Evolutionary conservation across 2,888 invertebrate species (phyloP).

Genomic region (Escarpia spicata): DNA sequence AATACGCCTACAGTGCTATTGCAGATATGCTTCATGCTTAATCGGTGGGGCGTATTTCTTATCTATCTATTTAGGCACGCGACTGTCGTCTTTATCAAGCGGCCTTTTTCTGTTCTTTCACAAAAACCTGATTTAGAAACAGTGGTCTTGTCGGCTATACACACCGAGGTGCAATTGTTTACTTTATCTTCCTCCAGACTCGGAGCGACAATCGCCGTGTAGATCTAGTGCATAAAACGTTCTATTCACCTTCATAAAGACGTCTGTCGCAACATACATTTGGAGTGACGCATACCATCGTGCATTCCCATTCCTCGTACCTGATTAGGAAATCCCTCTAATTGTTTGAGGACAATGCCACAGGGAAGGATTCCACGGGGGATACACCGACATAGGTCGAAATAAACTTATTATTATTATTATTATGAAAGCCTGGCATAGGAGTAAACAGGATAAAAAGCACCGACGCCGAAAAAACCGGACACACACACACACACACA

Average conservation of each 20-base stretch:
- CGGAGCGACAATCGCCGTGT: neutral
- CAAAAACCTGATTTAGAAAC: neutral
- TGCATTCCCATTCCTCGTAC: neutral
- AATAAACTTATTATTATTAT: too few relatives aligned
- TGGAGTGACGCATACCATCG: neutral
- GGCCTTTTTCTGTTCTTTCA: neutral
- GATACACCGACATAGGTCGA: too few relatives aligned
- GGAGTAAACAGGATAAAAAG: too few relatives aligned
- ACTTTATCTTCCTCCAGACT: neutral
- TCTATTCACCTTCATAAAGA: neutral
- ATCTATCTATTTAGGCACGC: neutral
- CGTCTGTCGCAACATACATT: neutral
- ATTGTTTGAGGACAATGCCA: neutral
- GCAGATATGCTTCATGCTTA: neutral
- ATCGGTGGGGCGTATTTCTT: conserved; percentile 1
- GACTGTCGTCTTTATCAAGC: neutral
- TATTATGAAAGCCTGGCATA: too few relatives aligned
- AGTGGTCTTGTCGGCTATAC: neutral
- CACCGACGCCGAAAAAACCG: too few relatives aligned
- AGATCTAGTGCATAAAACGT: neutral
- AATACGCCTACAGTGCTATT: neutral
- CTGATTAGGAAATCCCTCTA: neutral
- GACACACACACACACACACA: neutral
- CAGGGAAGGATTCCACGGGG: too few relatives aligned
- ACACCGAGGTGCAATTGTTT: neutral